phyloP scores from a whole-genome alignment of 2,113 vertebrate species.

The Eretmodus cyanostictus region DNA sequence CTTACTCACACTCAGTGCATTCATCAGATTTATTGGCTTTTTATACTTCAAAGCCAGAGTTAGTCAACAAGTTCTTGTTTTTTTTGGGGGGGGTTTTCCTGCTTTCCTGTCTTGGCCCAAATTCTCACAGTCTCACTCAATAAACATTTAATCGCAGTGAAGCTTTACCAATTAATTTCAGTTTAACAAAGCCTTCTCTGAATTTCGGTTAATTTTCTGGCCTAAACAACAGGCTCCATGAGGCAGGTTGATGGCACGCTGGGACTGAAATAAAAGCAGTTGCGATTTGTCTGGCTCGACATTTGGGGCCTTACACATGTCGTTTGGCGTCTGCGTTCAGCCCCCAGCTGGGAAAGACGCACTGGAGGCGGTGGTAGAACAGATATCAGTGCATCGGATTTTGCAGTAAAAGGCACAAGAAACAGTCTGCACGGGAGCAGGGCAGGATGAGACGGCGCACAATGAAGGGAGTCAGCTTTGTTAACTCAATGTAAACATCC shows the following conservation, averaged over 20 bases:
- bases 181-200: not conserved
- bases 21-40: not conserved
- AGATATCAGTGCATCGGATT: not conserved
- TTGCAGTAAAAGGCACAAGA: not conserved
- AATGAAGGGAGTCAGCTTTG: constrained; percentile 13
- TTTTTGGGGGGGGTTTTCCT: rapidly evolving
- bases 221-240: not conserved
- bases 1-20: not conserved
- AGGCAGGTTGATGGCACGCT: not conserved
- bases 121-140: not conserved
- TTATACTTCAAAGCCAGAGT: not conserved
- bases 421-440: not conserved
- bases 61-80: not conserved
- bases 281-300: not conserved
- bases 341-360: not conserved
- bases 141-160: not conserved
- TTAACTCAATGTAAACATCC: constrained; percentile 30
- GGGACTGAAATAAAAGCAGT: not conserved
- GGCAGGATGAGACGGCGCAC: not conserved
- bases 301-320: not conserved
- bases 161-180: not conserved
- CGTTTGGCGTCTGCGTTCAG: constrained; percentile 10
- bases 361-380: not conserved
- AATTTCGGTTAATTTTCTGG: not conserved
- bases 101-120: not conserved